Percentiles rank a stretch among this genome's conserved stretches.
These are phyloP conservation scores for Meloidogyne exigua DNA, from an alignment of 1,140 invertebrate species.

Conservation along the genomic window DNA sequence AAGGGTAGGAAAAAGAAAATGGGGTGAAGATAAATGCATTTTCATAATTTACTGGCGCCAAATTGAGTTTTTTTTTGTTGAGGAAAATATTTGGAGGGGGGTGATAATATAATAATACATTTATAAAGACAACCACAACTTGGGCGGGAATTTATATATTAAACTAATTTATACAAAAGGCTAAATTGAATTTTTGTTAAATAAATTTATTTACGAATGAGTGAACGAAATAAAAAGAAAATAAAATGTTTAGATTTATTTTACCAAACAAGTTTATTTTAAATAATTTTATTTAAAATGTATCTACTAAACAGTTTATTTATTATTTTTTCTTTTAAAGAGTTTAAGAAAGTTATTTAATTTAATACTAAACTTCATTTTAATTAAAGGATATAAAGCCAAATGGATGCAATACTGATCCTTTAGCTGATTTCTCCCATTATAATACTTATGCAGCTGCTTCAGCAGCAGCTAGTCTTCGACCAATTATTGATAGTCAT, in stretches of 20 bases:
- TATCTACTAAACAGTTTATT: too few relatives aligned
- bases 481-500: conserved; percentile 30
- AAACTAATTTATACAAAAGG: conserved; percentile 30
- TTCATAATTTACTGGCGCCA: conserved; percentile 33
- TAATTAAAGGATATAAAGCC: conserved; percentile 18
- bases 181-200: conserved; percentile 28
- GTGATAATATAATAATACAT: neutral
- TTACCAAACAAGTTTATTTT: neutral
- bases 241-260: neutral
- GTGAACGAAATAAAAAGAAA: neutral
- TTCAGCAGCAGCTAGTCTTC: conserved; percentile 26
- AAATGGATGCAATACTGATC: neutral
- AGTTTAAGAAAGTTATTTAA: too few relatives aligned
- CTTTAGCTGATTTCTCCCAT: conserved; percentile 27
- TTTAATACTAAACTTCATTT: too few relatives aligned
- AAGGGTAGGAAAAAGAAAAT: neutral
- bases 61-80: conserved; percentile 25
- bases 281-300: neutral
- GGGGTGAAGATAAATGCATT: conserved; percentile 30
- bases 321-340: too few relatives aligned
- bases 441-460: conserved; percentile 23
- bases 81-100: neutral
- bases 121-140: neutral
- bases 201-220: neutral
- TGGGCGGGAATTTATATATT: neutral